Evolutionary conservation across 2,113 vertebrate genomes (phyloP).

Genomic region (Argyrosomus japonicus): DNA sequence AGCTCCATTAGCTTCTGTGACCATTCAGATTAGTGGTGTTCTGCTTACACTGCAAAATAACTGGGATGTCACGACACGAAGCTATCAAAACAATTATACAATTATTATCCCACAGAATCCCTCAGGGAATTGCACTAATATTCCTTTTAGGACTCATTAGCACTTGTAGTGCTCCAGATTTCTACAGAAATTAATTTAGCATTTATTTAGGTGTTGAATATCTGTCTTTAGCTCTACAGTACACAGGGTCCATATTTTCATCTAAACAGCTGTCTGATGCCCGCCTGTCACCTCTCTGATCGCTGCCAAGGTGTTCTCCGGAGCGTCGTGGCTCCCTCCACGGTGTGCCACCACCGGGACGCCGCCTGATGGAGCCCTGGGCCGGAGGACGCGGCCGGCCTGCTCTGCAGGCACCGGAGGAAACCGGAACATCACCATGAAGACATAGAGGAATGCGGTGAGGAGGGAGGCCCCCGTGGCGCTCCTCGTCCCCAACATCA

Average conservation of each 20-base stretch:
- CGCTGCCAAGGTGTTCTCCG: conserved; percentile 93
- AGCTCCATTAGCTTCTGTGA: no score
- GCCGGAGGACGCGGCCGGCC: conserved; percentile 86
- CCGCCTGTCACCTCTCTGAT: conserved; percentile 86
- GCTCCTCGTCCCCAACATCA: conserved; percentile 85
- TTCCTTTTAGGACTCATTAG: not conserved
- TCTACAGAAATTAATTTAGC: no score
- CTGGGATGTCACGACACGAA: conserved; percentile 10
- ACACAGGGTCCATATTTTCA: not conserved
- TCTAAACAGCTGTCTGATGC: not conserved
- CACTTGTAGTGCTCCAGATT: no score
- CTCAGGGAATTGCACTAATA: not conserved
- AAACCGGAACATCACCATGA: conserved; percentile 87
- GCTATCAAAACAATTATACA: no score
- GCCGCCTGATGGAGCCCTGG: conserved; percentile 61
- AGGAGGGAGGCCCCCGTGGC: conserved; percentile 82
- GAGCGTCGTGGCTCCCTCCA: conserved; percentile 91
- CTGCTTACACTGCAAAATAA: conserved; percentile 9
- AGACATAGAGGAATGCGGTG: conserved; percentile 85
- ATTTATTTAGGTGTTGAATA: no score
- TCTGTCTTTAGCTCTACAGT: not conserved
- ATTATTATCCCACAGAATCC: not conserved
- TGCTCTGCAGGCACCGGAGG: conserved; percentile 83
- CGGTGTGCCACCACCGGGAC: conserved; percentile 89
- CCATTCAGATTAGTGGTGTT: not conserved